These are phyloP conservation scores for Patella vulgata DNA, from an alignment of 1,140 invertebrate genomes.

Conservation along the genomic window DNA sequence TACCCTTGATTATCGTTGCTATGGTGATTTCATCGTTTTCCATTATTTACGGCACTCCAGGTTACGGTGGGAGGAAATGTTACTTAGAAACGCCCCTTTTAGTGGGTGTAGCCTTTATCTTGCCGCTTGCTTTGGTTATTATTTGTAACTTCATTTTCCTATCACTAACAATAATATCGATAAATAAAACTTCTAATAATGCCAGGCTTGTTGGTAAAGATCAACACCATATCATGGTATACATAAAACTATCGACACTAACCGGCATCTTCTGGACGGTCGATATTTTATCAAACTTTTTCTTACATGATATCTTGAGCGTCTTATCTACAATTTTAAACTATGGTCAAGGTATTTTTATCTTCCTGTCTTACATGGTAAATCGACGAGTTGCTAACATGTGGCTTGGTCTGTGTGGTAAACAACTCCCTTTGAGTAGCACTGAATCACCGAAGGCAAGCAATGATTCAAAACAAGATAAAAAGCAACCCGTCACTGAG, in stretches of 20 bases:
- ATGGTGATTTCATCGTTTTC: neutral
- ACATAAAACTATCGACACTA: conserved; percentile 42
- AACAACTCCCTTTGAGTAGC: no score
- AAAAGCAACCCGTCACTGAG: no score
- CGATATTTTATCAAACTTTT: conserved; percentile 68
- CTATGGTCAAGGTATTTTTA: conserved; percentile 72
- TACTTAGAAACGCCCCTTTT: conserved; percentile 20
- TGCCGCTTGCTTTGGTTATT: conserved; percentile 16
- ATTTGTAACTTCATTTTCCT: conserved; percentile 31
- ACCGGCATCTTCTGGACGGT: conserved; percentile 72
- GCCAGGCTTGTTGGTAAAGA: neutral
- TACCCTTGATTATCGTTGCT: conserved; percentile 8
- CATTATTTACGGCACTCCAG: conserved; percentile 13
- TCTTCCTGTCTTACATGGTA: conserved; percentile 71
- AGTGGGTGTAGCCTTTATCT: conserved; percentile 15
- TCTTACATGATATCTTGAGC: conserved; percentile 65
- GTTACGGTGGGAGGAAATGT: conserved; percentile 27
- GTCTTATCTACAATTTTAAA: conserved; percentile 71
- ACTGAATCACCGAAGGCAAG: no score
- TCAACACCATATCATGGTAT: conserved; percentile 25
- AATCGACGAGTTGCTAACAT: conserved; percentile 19
- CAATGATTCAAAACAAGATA: no score
- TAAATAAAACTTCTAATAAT: conserved; percentile 13
- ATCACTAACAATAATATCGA: conserved; percentile 7
- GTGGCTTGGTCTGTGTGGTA: conserved; percentile 12